Evolutionary conservation across 2,797 vertebrate species (phyloP).

Genomic region (Oceanodroma leucorhoa): DNA sequence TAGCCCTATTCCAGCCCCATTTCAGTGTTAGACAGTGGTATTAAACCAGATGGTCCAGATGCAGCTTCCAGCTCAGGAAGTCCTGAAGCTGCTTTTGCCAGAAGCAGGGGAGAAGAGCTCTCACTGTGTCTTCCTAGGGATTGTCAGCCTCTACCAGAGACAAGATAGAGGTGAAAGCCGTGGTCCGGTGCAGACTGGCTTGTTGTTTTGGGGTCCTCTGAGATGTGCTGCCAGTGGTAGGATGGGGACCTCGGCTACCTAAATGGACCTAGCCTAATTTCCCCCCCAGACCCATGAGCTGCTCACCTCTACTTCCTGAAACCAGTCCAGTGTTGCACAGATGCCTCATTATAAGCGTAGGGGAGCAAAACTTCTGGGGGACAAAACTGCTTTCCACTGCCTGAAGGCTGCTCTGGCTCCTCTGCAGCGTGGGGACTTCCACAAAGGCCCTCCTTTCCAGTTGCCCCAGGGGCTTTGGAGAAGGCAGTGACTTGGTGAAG

Average conservation of each 20-base stretch:
- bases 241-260: background rate
- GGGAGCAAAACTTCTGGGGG: background rate
- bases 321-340: background rate
- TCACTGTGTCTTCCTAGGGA: background rate
- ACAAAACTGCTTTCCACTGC: background rate
- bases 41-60: conserved; percentile 48
- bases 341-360: background rate
- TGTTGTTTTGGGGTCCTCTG: background rate
- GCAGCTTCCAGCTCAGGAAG: conserved; percentile 20
- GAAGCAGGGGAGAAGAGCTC: background rate
- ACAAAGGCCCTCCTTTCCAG: background rate
- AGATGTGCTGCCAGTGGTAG: background rate
- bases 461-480: background rate
- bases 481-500: background rate
- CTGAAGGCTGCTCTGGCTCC: background rate
- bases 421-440: background rate
- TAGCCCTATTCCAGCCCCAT: background rate
- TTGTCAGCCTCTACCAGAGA: background rate
- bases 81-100: background rate
- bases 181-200: background rate
- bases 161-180: background rate
- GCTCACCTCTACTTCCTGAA: background rate
- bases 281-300: background rate
- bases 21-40: background rate
- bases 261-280: background rate